phyloP scores from a whole-genome alignment of 2,113 vertebrate genomes.

The Eulemur rufifrons region DNA sequence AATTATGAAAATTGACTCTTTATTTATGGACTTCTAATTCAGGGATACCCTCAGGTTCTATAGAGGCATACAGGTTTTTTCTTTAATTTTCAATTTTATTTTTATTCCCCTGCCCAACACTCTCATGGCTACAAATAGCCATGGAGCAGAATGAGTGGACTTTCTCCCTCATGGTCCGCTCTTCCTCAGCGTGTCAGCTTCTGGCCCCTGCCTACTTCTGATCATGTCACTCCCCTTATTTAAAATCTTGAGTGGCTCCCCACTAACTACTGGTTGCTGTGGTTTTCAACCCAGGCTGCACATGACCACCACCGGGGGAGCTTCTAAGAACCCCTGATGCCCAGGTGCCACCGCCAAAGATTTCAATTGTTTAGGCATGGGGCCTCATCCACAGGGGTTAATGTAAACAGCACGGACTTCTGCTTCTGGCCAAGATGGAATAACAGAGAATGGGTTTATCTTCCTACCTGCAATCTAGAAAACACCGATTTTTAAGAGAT shows the following conservation, averaged over 20 bases:
- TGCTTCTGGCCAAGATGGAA: neutral
- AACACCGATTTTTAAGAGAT: neutral
- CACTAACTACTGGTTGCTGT: neutral
- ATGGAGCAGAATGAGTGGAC: neutral
- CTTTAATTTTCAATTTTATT: neutral
- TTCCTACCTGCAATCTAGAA: neutral
- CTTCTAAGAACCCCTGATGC: neutral
- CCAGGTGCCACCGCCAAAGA: neutral
- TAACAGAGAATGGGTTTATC: neutral
- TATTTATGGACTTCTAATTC: neutral
- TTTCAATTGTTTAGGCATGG: neutral
- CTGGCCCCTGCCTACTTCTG: neutral
- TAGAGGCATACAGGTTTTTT: neutral
- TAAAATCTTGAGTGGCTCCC: slow-evolving; percentile 10
- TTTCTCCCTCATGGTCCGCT: neutral
- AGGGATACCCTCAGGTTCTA: neutral
- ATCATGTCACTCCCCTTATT: neutral
- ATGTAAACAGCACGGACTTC: neutral
- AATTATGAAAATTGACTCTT: neutral
- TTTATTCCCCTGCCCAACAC: neutral
- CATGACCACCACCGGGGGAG: neutral
- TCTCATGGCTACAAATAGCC: neutral
- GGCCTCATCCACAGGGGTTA: neutral
- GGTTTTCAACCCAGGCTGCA: neutral
- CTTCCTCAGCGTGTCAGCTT: neutral